phyloP scores from a whole-genome alignment of 2,797 vertebrate species.

The Sebastes vulpes region DNA sequence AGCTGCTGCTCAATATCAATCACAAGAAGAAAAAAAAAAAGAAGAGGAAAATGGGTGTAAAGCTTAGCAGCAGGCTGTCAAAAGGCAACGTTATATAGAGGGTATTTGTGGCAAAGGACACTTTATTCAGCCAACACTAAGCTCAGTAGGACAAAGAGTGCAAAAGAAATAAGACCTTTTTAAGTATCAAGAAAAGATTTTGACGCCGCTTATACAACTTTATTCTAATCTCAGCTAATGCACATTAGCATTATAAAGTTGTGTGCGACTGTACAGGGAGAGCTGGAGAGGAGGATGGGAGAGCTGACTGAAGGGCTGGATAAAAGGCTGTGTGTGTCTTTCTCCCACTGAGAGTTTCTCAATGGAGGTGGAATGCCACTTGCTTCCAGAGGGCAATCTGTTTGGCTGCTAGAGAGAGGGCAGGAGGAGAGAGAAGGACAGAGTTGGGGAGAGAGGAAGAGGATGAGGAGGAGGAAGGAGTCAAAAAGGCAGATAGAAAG shows the following conservation, averaged over 20 bases:
- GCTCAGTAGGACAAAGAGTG: constrained; percentile 25
- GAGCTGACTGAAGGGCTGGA: constrained; percentile 55
- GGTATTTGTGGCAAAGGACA: constrained; percentile 44
- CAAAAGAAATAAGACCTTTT: constrained; percentile 22
- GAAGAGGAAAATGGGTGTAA: constrained; percentile 24
- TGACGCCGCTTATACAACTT: constrained; percentile 7
- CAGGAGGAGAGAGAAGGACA: constrained; percentile 25
- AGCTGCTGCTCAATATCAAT: constrained; percentile 51
- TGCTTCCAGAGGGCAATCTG: constrained; percentile 57
- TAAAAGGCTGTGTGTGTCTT: constrained; percentile 49
- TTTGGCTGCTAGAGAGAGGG: constrained; percentile 48
- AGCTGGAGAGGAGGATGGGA: not conserved
- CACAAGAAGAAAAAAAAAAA: not conserved
- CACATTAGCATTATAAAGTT: constrained; percentile 44
- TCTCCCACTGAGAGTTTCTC: constrained; percentile 67
- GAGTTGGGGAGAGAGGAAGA: constrained; percentile 24
- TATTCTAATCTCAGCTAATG: constrained; percentile 11
- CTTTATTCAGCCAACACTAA: constrained; percentile 25
- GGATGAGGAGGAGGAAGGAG: not conserved
- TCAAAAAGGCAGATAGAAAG: constrained; percentile 37
- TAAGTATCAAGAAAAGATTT: constrained; percentile 9
- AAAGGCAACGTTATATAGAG: constrained; percentile 23
- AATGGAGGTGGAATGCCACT: constrained; percentile 70
- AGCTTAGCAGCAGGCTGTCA: constrained; percentile 50
- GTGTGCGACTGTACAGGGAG: constrained; percentile 1